Conservation (phyloP, 2,113 vertebrate genomes). For the Nettapus auritus region DNA sequence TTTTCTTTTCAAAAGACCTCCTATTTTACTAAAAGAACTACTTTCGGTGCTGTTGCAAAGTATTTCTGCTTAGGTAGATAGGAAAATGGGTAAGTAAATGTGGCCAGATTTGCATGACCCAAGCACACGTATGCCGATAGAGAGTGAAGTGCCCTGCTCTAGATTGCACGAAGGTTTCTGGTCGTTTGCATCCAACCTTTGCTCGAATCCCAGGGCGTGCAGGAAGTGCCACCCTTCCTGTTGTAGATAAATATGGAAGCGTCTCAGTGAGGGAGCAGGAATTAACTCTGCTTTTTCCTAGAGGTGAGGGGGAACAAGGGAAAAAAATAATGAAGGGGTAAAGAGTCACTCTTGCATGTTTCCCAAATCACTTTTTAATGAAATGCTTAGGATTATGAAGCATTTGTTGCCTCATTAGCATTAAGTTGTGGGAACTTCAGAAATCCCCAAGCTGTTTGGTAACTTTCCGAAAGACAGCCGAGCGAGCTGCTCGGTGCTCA, state of each 20-base stretch:
- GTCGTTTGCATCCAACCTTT: slow-evolving; percentile 19
- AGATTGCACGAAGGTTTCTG: not conserved
- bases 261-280: slow-evolving; percentile 13
- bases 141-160: not conserved
- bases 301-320: not conserved
- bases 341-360: not conserved
- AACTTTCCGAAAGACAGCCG: not conserved
- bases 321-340: not conserved
- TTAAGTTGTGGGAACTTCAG: not conserved
- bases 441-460: not conserved
- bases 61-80: not conserved
- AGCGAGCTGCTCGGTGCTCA: not conserved
- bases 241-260: slow-evolving; percentile 41
- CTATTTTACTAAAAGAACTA: not conserved
- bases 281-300: slow-evolving; percentile 40
- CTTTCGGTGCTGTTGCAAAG: not conserved
- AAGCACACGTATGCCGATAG: not conserved
- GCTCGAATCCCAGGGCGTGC: not conserved
- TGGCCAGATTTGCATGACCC: not conserved
- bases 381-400: slow-evolving; percentile 29
- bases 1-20: not conserved
- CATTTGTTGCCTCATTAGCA: slow-evolving; percentile 41
- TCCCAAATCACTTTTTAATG: slow-evolving; percentile 13
- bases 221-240: slow-evolving; percentile 70
- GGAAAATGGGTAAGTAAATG: not conserved